phyloP scores from a whole-genome alignment of 2,113 vertebrate species.

The Holacanthus passer region DNA sequence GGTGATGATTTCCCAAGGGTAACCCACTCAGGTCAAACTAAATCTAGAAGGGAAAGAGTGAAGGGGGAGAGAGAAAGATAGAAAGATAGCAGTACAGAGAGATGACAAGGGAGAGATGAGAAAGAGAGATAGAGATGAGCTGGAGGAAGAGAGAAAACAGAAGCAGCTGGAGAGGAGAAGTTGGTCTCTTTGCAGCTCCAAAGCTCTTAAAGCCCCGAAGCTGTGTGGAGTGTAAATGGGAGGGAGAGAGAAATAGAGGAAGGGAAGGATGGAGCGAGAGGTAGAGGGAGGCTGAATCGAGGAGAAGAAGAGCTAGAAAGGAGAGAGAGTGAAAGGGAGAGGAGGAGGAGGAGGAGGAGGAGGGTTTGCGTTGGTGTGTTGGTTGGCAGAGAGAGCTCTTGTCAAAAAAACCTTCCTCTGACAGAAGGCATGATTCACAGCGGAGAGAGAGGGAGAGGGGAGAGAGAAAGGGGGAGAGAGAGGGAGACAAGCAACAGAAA shows the following conservation, averaged over 20 bases:
- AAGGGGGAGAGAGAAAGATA: background rate
- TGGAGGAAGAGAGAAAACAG: conserved; percentile 27
- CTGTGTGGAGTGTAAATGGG: conserved; percentile 61
- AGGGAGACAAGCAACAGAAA: conserved; percentile 50
- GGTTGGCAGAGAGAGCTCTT: conserved; percentile 80
- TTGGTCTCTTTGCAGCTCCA: conserved; percentile 72
- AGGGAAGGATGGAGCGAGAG: conserved; percentile 35
- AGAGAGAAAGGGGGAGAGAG: conserved; percentile 17
- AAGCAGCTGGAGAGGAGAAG: conserved; percentile 69
- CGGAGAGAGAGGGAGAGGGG: conserved; percentile 53
- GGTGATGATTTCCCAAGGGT: conserved; percentile 66
- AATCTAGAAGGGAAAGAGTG: conserved; percentile 52
- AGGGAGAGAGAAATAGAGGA: conserved; percentile 4
- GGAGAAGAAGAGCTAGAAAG: conserved; percentile 48
- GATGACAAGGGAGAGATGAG: conserved; percentile 27
- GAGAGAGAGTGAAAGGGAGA: conserved; percentile 51
- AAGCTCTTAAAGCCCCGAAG: conserved; percentile 72
- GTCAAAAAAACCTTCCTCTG: conserved; percentile 80
- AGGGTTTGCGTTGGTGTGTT: conserved; percentile 81
- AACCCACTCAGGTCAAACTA: conserved; percentile 70
- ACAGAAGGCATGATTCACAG: conserved; percentile 83
- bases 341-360: conserved; percentile 65
- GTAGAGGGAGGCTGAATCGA: conserved; percentile 61
- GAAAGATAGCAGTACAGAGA: conserved; percentile 14
- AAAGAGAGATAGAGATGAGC: conserved; percentile 28